Percentiles rank a stretch among this genome's conserved stretches.
Evolutionary conservation across 2,113 vertebrate genomes (phyloP).

Genomic region (Rostratula benghalensis): DNA sequence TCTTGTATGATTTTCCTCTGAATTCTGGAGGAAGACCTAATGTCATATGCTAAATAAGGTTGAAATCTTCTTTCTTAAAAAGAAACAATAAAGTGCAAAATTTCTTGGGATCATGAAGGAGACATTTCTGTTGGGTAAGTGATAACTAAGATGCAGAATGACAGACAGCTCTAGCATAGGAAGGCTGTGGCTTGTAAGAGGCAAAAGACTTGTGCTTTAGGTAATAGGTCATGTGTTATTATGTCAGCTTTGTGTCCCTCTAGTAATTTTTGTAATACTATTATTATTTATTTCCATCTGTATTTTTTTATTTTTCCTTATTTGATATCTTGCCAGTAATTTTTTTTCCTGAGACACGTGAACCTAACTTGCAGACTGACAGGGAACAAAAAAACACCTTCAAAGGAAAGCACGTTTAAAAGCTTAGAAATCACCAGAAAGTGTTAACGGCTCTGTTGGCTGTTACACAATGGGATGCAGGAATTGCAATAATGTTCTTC

Average conservation of each 20-base stretch:
- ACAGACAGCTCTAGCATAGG: neutral
- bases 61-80: neutral
- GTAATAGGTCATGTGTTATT: neutral
- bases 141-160: neutral
- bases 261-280: neutral
- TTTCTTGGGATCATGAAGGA: neutral
- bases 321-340: constrained; percentile 40
- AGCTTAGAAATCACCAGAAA: constrained; percentile 63
- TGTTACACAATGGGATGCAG: constrained; percentile 58
- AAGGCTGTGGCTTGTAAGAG: neutral
- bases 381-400: constrained; percentile 52
- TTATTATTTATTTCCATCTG: constrained; percentile 26
- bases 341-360: constrained; percentile 7
- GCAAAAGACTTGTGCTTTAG: neutral
- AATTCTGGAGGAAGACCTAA: neutral
- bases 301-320: constrained; percentile 21
- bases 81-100: neutral
- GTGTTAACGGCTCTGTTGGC: constrained; percentile 66
- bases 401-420: constrained; percentile 48
- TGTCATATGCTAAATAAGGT: neutral
- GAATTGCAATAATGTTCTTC: constrained; percentile 66
- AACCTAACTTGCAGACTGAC: constrained; percentile 51
- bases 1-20: neutral
- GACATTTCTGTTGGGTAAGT: neutral
- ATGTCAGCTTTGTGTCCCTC: neutral